phyloP scores from a whole-genome alignment of 2,888 invertebrate genomes.

The Deroplatys truncata region DNA sequence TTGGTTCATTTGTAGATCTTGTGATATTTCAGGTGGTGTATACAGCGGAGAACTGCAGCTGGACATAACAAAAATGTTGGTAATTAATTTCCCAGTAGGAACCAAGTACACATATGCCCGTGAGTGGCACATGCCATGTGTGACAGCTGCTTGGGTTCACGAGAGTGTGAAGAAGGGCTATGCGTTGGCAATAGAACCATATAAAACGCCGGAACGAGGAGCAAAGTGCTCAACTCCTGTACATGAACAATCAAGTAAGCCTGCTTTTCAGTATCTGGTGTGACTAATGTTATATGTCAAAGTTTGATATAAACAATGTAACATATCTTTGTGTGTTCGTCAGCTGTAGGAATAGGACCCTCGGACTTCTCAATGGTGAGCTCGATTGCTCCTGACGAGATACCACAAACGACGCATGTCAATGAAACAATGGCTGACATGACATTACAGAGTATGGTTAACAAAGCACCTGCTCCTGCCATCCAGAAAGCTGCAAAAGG shows the following conservation, averaged over 20 bases:
- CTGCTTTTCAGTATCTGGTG: not conserved
- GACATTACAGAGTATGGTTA: not conserved
- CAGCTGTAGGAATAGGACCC: not conserved
- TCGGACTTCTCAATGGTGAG: constrained; percentile 51
- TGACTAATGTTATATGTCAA: not conserved
- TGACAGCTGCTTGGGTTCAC: constrained; percentile 72
- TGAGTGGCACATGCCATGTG: constrained; percentile 61
- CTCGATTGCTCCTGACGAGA: constrained; percentile 39
- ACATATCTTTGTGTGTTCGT: not conserved
- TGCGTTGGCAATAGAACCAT: constrained; percentile 10
- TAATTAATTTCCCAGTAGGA: constrained; percentile 54
- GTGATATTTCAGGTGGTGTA: constrained; percentile 51
- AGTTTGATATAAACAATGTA: too few species aligned
- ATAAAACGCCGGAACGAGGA: not conserved
- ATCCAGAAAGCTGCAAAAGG: not conserved
- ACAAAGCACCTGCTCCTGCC: not conserved
- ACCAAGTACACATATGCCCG: constrained; percentile 65
- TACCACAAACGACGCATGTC: constrained; percentile 15
- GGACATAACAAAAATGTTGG: constrained; percentile 51
- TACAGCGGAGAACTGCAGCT: constrained; percentile 52
- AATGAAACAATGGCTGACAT: constrained; percentile 21
- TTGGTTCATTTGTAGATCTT: not conserved
- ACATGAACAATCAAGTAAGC: constrained; percentile 32
- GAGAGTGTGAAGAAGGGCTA: constrained; percentile 67
- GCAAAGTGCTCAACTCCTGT: constrained; percentile 17